Evolutionary conservation across 2,113 vertebrate genomes (phyloP).

Genomic region (Hippocampus barbouri): DNA sequence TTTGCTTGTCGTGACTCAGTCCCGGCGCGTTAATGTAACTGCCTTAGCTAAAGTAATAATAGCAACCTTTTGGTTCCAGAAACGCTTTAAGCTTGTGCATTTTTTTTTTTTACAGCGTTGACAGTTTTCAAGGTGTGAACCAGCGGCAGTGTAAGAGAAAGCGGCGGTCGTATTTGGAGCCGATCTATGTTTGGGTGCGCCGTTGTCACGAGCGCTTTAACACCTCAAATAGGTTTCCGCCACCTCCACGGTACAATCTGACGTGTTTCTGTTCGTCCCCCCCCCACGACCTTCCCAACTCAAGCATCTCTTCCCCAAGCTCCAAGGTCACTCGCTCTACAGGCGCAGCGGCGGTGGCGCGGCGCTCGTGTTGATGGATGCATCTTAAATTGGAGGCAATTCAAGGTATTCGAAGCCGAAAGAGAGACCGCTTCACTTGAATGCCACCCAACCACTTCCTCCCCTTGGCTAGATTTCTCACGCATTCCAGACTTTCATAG

Average conservation of each 20-base stretch:
- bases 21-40: neutral
- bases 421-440: constrained; percentile 16
- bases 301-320: neutral
- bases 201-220: constrained; percentile 24
- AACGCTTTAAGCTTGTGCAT: neutral
- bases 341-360: neutral
- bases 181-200: constrained; percentile 3
- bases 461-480: constrained; percentile 36
- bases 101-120: constrained; percentile 3
- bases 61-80: no score
- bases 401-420: constrained; percentile 10
- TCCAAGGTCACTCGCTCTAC: constrained; percentile 2
- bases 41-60: no score
- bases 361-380: neutral
- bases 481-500: constrained; percentile 28
- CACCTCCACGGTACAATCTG: neutral
- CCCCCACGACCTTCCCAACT: neutral
- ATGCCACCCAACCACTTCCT: neutral
- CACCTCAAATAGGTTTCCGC: neutral
- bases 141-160: constrained; percentile 8
- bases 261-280: neutral
- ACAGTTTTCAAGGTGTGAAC: constrained; percentile 33
- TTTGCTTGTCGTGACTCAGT: neutral
- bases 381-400: constrained; percentile 4
- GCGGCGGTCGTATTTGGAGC: constrained; percentile 21